phyloP scores from a whole-genome alignment of 2,888 invertebrate genomes.

The Exocentrus adspersus region DNA sequence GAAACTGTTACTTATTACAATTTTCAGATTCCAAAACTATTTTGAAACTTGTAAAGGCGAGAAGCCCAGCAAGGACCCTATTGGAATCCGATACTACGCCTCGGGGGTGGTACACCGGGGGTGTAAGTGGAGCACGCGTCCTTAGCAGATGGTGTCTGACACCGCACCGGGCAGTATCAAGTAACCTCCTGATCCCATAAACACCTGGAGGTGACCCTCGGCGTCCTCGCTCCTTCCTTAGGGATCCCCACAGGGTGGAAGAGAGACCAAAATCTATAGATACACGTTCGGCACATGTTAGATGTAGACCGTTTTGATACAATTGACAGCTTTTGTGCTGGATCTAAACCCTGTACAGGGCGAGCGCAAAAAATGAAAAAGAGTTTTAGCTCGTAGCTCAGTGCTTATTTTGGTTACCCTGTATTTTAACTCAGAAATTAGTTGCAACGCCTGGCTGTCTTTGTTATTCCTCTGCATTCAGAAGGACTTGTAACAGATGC shows the following conservation, averaged over 20 bases:
- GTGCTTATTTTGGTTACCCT: too few relatives aligned
- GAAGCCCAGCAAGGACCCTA: neutral
- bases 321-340: conserved; percentile 40
- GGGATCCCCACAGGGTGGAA: conserved; percentile 19
- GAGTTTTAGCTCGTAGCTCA: too few relatives aligned
- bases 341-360: conserved; percentile 9
- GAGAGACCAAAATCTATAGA: conserved; percentile 27
- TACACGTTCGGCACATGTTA: conserved; percentile 41
- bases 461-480: conserved; percentile 3
- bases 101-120: conserved; percentile 24
- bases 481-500: too few relatives aligned
- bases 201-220: conserved; percentile 43
- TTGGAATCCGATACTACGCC: conserved; percentile 19
- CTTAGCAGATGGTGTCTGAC: conserved; percentile 41
- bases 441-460: neutral
- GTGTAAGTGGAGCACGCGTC: conserved; percentile 41
- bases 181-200: conserved; percentile 43
- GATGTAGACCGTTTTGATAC: conserved; percentile 36
- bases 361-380: too few relatives aligned
- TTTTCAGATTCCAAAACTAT: neutral
- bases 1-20: neutral
- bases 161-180: conserved; percentile 42
- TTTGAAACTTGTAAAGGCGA: neutral
- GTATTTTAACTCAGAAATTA: conserved; percentile 16
- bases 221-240: conserved; percentile 18